phyloP scores from a whole-genome alignment of 2,888 invertebrate species.

The Hedychridium roseum region DNA sequence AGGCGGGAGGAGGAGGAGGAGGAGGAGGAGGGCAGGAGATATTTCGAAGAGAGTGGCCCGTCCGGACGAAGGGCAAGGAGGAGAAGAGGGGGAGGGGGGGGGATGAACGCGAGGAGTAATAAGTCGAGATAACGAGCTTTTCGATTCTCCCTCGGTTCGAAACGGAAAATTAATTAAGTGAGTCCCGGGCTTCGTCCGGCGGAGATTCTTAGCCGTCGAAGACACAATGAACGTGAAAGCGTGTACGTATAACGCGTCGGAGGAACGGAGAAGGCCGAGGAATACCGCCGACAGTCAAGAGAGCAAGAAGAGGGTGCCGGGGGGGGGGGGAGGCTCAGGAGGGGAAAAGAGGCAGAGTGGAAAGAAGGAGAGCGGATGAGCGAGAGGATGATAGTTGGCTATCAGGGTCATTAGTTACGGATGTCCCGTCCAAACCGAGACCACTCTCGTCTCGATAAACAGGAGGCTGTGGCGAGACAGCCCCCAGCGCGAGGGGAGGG shows the following conservation, averaged over 20 bases:
- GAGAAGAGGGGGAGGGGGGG: constrained; percentile 4
- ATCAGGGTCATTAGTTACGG: constrained; percentile 63
- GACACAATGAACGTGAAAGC: constrained; percentile 46
- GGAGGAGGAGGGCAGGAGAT: constrained; percentile 3
- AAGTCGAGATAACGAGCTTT: constrained; percentile 52
- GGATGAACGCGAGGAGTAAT: constrained; percentile 40
- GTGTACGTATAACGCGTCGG: constrained; percentile 27
- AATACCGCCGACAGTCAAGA: constrained; percentile 6
- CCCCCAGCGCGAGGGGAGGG: constrained; percentile 24
- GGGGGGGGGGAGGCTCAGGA: constrained; percentile 11
- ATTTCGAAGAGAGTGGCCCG: too few relatives aligned
- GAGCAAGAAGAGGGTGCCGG: constrained; percentile 21
- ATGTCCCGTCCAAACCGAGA: constrained; percentile 58
- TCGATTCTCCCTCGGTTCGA: constrained; percentile 45
- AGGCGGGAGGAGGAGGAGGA: constrained; percentile 19
- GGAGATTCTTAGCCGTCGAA: constrained; percentile 49
- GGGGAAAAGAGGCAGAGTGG: constrained; percentile 7
- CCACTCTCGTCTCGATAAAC: constrained; percentile 60
- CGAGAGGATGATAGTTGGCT: constrained; percentile 41
- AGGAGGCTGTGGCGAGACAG: constrained; percentile 37
- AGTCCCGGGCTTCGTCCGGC: constrained; percentile 47
- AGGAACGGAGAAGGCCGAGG: constrained; percentile 2
- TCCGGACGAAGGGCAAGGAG: too few relatives aligned
- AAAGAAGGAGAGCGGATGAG: constrained; percentile 33
- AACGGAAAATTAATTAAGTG: constrained; percentile 58